Evolutionary conservation across 2,797 vertebrate species (phyloP).

Genomic region (Pseudochirops corinnae): DNA sequence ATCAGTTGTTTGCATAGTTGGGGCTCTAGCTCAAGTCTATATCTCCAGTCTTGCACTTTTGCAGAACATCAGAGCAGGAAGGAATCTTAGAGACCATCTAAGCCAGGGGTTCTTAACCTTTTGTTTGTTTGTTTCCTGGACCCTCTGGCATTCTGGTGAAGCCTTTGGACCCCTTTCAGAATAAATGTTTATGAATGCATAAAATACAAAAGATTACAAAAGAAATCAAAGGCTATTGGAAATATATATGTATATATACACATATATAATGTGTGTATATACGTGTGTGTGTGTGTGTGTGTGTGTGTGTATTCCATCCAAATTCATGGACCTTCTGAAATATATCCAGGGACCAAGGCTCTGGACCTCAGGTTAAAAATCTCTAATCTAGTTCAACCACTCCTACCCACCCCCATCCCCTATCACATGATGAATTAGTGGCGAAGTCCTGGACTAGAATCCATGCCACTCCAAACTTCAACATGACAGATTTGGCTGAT

Average conservation of each 20-base stretch:
- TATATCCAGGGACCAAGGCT: background rate
- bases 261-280: background rate
- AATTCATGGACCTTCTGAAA: background rate
- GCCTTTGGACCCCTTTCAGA: background rate
- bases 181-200: background rate
- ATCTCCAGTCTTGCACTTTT: background rate
- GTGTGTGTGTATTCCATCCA: background rate
- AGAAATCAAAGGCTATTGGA: background rate
- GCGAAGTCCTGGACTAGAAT: background rate
- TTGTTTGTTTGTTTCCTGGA: background rate
- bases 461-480: background rate
- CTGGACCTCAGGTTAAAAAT: background rate
- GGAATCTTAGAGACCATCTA: background rate
- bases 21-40: background rate
- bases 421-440: background rate
- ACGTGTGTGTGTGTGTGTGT: background rate
- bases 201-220: background rate
- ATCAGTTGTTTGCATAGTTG: background rate
- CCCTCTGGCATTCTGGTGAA: background rate
- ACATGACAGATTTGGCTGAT: background rate
- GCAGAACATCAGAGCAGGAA: background rate
- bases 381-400: background rate
- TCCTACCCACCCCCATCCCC: background rate
- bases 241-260: background rate
- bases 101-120: background rate